These are phyloP conservation scores for Lasioglossum marginatum DNA, from an alignment of 2,888 invertebrate species.

Conservation along the genomic window DNA sequence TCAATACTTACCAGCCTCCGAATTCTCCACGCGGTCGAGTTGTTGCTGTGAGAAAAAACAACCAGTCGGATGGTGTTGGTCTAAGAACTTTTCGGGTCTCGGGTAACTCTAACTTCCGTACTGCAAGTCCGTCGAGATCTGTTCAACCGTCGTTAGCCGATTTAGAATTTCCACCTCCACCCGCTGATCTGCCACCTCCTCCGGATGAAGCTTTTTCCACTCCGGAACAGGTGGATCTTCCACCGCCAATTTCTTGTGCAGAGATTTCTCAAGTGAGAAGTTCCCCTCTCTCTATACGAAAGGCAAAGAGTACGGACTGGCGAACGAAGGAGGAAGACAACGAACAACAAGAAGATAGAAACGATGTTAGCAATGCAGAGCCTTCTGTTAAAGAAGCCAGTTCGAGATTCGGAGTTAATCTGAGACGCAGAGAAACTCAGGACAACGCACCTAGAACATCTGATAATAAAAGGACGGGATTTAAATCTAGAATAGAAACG, in stretches of 20 bases:
- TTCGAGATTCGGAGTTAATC: constrained; percentile 89
- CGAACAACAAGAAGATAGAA: constrained; percentile 81
- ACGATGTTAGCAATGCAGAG: constrained; percentile 88
- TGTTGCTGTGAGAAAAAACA: constrained; percentile 78
- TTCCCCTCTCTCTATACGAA: constrained; percentile 77
- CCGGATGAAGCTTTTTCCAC: constrained; percentile 81
- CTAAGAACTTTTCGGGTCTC: constrained; percentile 84
- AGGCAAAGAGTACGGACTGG: constrained; percentile 77
- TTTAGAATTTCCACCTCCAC: constrained; percentile 95
- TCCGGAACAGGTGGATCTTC: constrained; percentile 47
- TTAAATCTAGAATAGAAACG: constrained; percentile 82
- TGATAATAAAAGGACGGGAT: constrained; percentile 80
- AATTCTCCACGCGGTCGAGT: constrained; percentile 86
- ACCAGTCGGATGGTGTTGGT: constrained; percentile 83
- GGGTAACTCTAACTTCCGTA: constrained; percentile 85
- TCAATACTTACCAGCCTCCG: constrained; percentile 85
- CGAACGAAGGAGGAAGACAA: constrained; percentile 73
- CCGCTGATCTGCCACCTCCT: constrained; percentile 92
- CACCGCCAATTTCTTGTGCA: constrained; percentile 61
- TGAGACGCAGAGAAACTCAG: constrained; percentile 88
- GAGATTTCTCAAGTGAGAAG: constrained; percentile 72
- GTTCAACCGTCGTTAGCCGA: constrained; percentile 92
- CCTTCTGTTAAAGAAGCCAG: constrained; percentile 91
- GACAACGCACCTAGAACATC: constrained; percentile 78
- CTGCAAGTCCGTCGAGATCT: constrained; percentile 89